Evolutionary conservation across 2,113 vertebrate species (phyloP).

Genomic region (Chloebia gouldiae): DNA sequence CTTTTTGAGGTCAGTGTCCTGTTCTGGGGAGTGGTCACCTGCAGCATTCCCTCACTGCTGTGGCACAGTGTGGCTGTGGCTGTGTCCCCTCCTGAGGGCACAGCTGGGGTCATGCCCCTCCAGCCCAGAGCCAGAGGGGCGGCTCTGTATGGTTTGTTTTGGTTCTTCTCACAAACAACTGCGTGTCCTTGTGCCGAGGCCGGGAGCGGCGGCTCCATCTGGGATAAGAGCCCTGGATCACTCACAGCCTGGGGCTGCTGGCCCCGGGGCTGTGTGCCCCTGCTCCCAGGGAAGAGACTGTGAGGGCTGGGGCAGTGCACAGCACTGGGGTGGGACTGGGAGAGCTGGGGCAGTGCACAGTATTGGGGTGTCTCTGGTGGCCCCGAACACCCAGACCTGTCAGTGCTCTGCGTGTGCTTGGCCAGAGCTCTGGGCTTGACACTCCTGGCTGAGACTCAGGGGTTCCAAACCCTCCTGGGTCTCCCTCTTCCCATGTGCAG

Average conservation of each 20-base stretch:
- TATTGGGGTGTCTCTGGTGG: not conserved
- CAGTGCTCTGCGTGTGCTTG: not conserved
- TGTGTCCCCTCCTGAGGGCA: not conserved
- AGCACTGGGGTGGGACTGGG: no score
- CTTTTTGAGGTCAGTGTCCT: not conserved
- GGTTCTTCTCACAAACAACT: not conserved
- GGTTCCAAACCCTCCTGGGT: not conserved
- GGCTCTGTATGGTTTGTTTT: not conserved
- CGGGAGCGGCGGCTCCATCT: not conserved
- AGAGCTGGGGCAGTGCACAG: no score
- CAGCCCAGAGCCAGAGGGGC: not conserved
- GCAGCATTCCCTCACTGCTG: rapidly evolving
- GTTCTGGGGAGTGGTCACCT: not conserved
- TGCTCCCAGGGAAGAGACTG: no score
- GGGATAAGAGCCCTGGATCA: not conserved
- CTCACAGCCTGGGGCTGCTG: rapidly evolving
- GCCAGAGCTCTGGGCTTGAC: not conserved
- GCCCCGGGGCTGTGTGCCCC: not conserved
- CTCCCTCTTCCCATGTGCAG: rapidly evolving
- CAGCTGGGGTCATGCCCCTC: rapidly evolving
- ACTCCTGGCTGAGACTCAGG: rapidly evolving
- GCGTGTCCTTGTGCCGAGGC: constrained; percentile 29
- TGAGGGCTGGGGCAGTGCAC: no score
- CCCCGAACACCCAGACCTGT: rapidly evolving
- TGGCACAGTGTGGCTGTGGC: not conserved